Evolutionary conservation across 2,113 vertebrate species (phyloP).

Genomic region (Isurus oxyrinchus): DNA sequence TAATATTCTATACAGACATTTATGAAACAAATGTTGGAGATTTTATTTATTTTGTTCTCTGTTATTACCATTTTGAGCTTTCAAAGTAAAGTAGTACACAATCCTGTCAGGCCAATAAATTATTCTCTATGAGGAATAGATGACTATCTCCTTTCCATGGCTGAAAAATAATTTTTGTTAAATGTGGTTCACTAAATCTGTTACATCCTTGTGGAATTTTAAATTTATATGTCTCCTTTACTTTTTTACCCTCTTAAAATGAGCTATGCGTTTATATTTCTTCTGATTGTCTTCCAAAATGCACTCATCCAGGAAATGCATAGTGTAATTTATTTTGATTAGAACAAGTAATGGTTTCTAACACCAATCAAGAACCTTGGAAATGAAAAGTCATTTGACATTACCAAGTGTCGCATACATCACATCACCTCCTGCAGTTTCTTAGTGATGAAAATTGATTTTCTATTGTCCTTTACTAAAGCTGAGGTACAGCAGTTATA

Average conservation of each 20-base stretch:
- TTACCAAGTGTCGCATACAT: constrained; percentile 25
- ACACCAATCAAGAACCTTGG: constrained; percentile 28
- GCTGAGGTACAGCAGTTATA: constrained; percentile 11
- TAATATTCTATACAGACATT: not conserved
- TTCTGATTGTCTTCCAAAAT: constrained; percentile 28
- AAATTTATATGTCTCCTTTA: constrained; percentile 21
- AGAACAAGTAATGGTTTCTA: constrained; percentile 41
- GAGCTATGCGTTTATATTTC: constrained; percentile 32
- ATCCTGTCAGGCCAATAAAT: not conserved
- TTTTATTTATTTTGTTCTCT: not conserved
- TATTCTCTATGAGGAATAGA: not conserved
- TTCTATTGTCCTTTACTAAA: constrained; percentile 32
- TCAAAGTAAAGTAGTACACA: not conserved
- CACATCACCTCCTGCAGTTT: constrained; percentile 20
- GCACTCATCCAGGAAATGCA: constrained; percentile 29
- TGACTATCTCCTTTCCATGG: not conserved
- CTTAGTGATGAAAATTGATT: constrained; percentile 28
- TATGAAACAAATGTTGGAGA: not conserved
- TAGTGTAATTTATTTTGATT: constrained; percentile 45
- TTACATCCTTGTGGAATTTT: not conserved
- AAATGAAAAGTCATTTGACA: constrained; percentile 32
- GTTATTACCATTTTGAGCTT: constrained; percentile 15
- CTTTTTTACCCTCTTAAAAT: constrained; percentile 32
- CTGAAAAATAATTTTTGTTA: not conserved
- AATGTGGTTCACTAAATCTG: constrained; percentile 20